phyloP scores from a whole-genome alignment of 2,797 vertebrate genomes.

The Lagodon rhomboides region DNA sequence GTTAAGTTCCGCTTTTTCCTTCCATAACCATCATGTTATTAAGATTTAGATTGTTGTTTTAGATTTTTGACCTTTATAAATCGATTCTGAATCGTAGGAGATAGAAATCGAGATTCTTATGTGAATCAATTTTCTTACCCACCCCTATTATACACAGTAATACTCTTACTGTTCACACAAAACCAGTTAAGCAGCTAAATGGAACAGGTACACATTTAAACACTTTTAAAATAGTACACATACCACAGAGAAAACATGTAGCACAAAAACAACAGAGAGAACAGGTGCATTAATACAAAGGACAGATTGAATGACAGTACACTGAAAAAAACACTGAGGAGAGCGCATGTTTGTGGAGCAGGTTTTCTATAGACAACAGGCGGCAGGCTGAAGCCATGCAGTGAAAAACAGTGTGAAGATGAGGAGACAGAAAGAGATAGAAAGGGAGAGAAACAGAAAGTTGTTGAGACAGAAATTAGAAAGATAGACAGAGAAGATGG shows the following conservation, averaged over 20 bases:
- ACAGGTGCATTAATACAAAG: conserved; percentile 15
- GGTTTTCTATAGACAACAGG: conserved; percentile 22
- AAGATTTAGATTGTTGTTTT: no score
- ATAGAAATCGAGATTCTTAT: no score
- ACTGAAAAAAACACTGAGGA: conserved; percentile 6
- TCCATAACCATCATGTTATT: no score
- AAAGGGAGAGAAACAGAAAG: not conserved
- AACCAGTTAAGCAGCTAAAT: not conserved
- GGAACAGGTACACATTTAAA: conserved; percentile 2
- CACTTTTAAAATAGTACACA: not conserved
- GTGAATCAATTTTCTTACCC: no score
- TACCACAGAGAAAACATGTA: conserved; percentile 29
- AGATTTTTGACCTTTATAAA: no score
- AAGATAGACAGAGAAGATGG: conserved; percentile 9
- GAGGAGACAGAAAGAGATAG: conserved; percentile 11
- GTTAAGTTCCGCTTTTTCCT: no score
- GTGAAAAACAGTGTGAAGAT: conserved; percentile 30
- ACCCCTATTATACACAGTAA: no score
- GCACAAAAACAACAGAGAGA: conserved; percentile 40
- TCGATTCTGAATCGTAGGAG: no score
- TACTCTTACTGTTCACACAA: not conserved
- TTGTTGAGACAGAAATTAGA: not conserved
- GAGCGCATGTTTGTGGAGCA: not conserved
- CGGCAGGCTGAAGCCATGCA: conserved; percentile 70
- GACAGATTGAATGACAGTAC: conserved; percentile 21